A percentile compares a stretch with the other conserved stretches of the same genome.
Evolutionary conservation across 2,888 invertebrate species (phyloP).

Genomic region (Dioctria rufipes): DNA sequence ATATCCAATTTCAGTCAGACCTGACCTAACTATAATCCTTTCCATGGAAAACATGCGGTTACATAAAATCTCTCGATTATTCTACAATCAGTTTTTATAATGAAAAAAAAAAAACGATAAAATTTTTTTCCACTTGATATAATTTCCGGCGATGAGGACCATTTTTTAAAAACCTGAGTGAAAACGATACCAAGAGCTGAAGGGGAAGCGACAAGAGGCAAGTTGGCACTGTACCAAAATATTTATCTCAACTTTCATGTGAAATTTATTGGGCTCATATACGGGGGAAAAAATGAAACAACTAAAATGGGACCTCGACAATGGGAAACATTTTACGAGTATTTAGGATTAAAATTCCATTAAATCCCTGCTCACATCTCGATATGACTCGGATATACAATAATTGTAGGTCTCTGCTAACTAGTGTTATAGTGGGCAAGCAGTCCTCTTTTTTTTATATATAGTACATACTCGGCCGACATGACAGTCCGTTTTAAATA

Average conservation of each 20-base stretch:
- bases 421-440: too few relatives aligned
- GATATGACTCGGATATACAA: not conserved
- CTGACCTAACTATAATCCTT: too few relatives aligned
- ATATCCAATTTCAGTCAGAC: too few relatives aligned
- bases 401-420: too few relatives aligned
- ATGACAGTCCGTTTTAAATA: too few relatives aligned
- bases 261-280: slow-evolving; percentile 33
- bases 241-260: slow-evolving; percentile 45
- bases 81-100: slow-evolving; percentile 30
- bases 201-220: not conserved
- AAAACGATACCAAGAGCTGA: slow-evolving; percentile 22
- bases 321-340: slow-evolving; percentile 26
- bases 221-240: slow-evolving; percentile 48
- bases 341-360: slow-evolving; percentile 38
- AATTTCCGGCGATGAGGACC: slow-evolving; percentile 18
- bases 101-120: slow-evolving; percentile 4
- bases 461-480: too few relatives aligned
- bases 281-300: slow-evolving; percentile 21
- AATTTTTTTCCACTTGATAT: slow-evolving; percentile 39
- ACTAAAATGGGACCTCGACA: slow-evolving; percentile 15
- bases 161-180: slow-evolving; percentile 31
- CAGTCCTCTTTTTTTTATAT: too few relatives aligned
- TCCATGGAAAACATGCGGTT: too few relatives aligned
- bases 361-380: slow-evolving; percentile 30
- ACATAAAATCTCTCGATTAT: slow-evolving; percentile 6